phyloP scores from a whole-genome alignment of 2,888 invertebrate genomes.

The Lysandra coridon region DNA sequence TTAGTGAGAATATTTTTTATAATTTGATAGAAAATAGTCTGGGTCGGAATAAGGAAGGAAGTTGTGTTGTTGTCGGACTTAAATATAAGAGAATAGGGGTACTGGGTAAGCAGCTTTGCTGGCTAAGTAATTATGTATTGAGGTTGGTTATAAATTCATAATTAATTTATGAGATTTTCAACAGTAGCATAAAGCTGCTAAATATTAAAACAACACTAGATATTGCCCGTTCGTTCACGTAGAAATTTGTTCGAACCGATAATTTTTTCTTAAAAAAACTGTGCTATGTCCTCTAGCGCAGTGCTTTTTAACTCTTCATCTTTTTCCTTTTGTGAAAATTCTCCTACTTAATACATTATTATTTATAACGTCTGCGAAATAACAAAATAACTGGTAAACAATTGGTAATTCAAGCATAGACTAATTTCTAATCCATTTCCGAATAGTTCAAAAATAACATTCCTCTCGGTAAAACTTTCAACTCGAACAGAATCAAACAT shows the following conservation, averaged over 20 bases:
- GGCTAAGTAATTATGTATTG: conserved; percentile 1
- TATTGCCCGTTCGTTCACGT: neutral
- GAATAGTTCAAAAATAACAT: neutral
- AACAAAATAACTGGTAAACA: neutral
- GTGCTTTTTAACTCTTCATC: no score
- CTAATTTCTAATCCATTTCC: neutral
- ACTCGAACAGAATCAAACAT: neutral
- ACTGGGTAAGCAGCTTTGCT: neutral
- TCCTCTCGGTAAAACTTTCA: conserved; percentile 12
- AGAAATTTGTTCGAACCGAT: neutral
- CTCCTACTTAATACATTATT: no score
- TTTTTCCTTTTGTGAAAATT: no score
- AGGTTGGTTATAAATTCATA: neutral
- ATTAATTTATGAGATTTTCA: neutral
- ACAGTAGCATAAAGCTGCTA: neutral
- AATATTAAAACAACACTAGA: neutral
- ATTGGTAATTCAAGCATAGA: neutral
- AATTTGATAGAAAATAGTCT: no score
- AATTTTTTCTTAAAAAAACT: no score
- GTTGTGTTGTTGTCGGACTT: neutral
- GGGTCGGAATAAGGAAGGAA: neutral
- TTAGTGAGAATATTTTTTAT: no score
- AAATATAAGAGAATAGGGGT: neutral
- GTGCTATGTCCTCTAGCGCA: no score
- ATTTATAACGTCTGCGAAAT: no score